Conservation (phyloP, 1,140 invertebrate species). For the Ericerus pela region DNA sequence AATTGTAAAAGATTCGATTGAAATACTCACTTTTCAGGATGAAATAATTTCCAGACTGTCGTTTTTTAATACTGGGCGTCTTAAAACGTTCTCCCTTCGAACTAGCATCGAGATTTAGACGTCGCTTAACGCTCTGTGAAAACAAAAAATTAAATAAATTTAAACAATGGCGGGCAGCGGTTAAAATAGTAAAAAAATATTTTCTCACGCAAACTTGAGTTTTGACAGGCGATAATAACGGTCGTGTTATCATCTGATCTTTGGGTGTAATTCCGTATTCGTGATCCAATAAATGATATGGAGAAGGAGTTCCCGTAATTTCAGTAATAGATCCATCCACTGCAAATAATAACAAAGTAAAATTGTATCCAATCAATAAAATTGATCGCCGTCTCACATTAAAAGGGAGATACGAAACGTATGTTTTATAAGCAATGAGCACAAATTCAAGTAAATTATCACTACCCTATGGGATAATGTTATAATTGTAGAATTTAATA, state of each 20-base stretch:
- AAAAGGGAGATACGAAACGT: no score
- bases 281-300: conserved; percentile 66
- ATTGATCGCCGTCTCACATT: no score
- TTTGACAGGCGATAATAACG: conserved; percentile 34
- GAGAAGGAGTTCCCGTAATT: conserved; percentile 29
- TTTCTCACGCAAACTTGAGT: conserved; percentile 34
- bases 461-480: background rate
- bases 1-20: background rate
- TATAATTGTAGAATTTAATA: no score
- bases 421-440: no score
- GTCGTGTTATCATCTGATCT: conserved; percentile 46
- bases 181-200: background rate
- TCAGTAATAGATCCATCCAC: background rate
- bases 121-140: conserved; percentile 54
- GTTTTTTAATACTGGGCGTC: conserved; percentile 9
- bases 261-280: conserved; percentile 67
- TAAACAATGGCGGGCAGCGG: background rate
- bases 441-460: background rate
- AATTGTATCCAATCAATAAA: background rate
- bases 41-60: background rate
- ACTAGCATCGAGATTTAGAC: conserved; percentile 49
- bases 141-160: background rate
- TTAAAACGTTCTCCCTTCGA: conserved; percentile 15
- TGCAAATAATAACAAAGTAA: background rate
- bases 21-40: background rate